phyloP scores from a whole-genome alignment of 1,140 invertebrate species.

The Saxidomus purpurata region DNA sequence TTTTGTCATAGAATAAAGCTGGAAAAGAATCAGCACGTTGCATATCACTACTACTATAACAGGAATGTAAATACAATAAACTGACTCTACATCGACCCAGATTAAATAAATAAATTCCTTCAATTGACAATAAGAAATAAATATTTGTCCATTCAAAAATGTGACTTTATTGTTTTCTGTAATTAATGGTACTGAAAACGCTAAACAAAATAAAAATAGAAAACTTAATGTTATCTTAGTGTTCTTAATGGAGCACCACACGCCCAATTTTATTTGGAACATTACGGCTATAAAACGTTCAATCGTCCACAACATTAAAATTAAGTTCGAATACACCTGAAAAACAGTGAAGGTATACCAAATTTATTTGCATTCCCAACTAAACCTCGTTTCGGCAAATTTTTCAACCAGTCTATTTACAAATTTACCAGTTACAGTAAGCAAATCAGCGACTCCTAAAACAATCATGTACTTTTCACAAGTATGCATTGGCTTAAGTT shows the following conservation, averaged over 20 bases:
- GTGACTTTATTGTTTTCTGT: not conserved
- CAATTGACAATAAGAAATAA: not conserved
- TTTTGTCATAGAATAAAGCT: not conserved
- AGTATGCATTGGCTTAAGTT: not conserved
- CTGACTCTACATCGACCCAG: not conserved
- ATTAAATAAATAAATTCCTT: not conserved
- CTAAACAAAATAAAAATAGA: not conserved
- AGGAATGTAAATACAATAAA: conserved; percentile 19
- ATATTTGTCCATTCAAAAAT: not conserved
- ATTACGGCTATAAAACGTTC: conserved; percentile 11
- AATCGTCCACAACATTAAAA: not conserved
- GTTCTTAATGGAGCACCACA: conserved; percentile 13
- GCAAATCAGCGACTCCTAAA: not conserved
- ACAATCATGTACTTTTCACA: conserved; percentile 14
- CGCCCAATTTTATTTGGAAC: not conserved
- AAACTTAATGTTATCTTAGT: not conserved
- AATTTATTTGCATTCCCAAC: not conserved
- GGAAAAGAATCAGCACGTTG: not conserved
- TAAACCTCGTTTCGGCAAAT: not conserved
- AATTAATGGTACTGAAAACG: not conserved
- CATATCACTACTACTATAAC: not conserved
- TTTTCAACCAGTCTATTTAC: not conserved
- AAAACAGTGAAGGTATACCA: not conserved
- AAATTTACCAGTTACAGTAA: not conserved
- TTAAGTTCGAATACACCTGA: not conserved